Evolutionary conservation across 2,888 invertebrate genomes (phyloP).

Genomic region (Drosophila kuntzei): DNA sequence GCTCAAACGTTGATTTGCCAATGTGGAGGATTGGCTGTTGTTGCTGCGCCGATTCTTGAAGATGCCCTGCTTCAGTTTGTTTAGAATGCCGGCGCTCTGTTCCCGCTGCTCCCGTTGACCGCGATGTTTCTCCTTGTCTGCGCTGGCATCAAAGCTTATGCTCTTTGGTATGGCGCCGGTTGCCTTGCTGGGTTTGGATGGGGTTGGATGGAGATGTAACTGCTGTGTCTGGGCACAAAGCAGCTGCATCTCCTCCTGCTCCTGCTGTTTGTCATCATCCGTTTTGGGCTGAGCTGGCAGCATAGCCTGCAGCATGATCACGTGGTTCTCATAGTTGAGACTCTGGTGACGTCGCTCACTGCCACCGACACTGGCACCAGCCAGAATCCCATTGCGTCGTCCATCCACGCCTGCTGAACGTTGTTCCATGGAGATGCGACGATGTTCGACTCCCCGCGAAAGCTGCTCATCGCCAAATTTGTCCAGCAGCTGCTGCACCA

Average conservation of each 20-base stretch:
- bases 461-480: slow-evolving; percentile 69
- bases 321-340: slow-evolving; percentile 85
- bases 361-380: slow-evolving; percentile 58
- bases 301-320: slow-evolving; percentile 78
- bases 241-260: slow-evolving; percentile 72
- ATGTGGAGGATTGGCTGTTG: slow-evolving; percentile 38
- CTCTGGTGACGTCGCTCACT: slow-evolving; percentile 83
- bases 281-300: slow-evolving; percentile 71
- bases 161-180: slow-evolving; percentile 96
- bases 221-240: slow-evolving; percentile 82
- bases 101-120: slow-evolving; percentile 55
- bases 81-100: slow-evolving; percentile 89
- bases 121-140: slow-evolving; percentile 88
- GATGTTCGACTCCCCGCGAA: slow-evolving; percentile 76
- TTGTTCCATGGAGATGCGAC: slow-evolving; percentile 83
- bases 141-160: slow-evolving; percentile 95
- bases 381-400: slow-evolving; percentile 84
- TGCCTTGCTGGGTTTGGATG: slow-evolving; percentile 86
- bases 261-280: slow-evolving; percentile 80
- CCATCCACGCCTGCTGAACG: slow-evolving; percentile 84
- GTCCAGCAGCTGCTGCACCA: slow-evolving; percentile 71
- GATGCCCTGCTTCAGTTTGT: slow-evolving; percentile 90
- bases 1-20: slow-evolving; percentile 8
- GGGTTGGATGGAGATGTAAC: slow-evolving; percentile 65
- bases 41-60: slow-evolving; percentile 88